These are phyloP conservation scores for Caerostris darwini DNA, from an alignment of 1,140 invertebrate genomes.

Conservation along the genomic window DNA sequence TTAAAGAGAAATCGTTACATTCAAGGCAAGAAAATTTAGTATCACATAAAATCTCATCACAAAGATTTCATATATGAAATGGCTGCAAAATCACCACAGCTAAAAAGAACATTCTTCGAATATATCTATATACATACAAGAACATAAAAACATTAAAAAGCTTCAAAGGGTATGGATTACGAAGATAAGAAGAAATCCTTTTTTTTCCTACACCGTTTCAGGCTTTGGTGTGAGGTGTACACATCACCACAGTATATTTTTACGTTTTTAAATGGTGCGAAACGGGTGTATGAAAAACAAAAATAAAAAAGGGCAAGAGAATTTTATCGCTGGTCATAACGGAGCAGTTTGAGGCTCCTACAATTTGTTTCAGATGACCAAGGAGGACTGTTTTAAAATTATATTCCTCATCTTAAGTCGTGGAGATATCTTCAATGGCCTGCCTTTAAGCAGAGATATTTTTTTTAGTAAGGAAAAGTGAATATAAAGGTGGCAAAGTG, in stretches of 20 bases:
- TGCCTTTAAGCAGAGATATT: too few relatives aligned
- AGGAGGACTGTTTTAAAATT: conserved; percentile 16
- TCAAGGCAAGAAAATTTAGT: conserved; percentile 49
- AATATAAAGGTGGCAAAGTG: too few relatives aligned
- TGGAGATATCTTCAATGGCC: neutral
- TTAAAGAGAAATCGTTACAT: conserved; percentile 59
- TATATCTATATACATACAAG: conserved; percentile 65
- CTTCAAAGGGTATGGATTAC: conserved; percentile 58
- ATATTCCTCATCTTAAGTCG: neutral
- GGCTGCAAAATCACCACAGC: conserved; percentile 17
- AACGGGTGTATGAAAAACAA: neutral
- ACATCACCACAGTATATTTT: neutral
- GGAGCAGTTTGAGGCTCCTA: conserved; percentile 47
- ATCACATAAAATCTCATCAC: conserved; percentile 69
- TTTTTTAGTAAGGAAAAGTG: too few relatives aligned
- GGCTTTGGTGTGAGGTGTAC: neutral
- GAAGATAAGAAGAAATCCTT: conserved; percentile 35
- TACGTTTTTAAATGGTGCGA: conserved; percentile 54
- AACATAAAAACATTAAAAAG: conserved; percentile 72
- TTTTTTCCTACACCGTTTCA: conserved; percentile 10
- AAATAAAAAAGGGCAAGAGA: neutral
- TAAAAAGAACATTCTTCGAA: conserved; percentile 12
- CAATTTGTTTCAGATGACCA: conserved; percentile 51
- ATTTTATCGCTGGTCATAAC: conserved; percentile 56
- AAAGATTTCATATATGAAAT: conserved; percentile 37